Evolutionary conservation across 2,113 vertebrate genomes (phyloP), one percentile per base, ranked within the genome.

Genomic region (Columba livia): DNA sequence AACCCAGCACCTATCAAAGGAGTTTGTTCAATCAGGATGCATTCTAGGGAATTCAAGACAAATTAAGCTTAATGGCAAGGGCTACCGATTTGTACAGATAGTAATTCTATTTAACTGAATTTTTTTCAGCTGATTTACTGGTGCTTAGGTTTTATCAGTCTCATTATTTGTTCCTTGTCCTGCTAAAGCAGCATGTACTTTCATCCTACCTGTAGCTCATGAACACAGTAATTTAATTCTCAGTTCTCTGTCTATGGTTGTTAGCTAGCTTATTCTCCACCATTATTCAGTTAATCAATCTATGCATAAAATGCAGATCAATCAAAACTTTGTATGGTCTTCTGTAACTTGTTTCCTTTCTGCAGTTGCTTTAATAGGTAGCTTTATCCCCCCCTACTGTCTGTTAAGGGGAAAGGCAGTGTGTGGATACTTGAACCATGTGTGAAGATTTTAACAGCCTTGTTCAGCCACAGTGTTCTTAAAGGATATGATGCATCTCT

Each of bases 11-110:
- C 69, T 92, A 16, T 25, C 48, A 56, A 57, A 82, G 42, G 85
- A 83, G 15, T 51, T 51, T 81, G 69, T 82, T 92, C 85, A 89
- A 74, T 31, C n/a, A 58, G 57, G 23, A 65, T 89, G 11, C 54
- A 54, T 90, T 57, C 40, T 38, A 61, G 51, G 47, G 57, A 85
- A 31, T 78, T 74, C 58, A 87, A 88, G 87, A 82, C 34, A 91
- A 84, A 64, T 57, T 36, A 88, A 88, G 10, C 79, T 85, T 90
- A 86, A 85, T 90, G 60, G 64, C 31, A 91, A 94, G 29, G 40
- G 38, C 56, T 89, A 67, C 11, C 89, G 85, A 94, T 88, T 93
- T 96, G 78, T 88, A 93, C 66, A 42, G 47, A 28, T 24, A 90
- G 70, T 79, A 94, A 86, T 81, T 91, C 32, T 88, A 56, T 94